phyloP scores from a whole-genome alignment of 2,113 vertebrate genomes.

The Pelvicachromis taeniatus region DNA sequence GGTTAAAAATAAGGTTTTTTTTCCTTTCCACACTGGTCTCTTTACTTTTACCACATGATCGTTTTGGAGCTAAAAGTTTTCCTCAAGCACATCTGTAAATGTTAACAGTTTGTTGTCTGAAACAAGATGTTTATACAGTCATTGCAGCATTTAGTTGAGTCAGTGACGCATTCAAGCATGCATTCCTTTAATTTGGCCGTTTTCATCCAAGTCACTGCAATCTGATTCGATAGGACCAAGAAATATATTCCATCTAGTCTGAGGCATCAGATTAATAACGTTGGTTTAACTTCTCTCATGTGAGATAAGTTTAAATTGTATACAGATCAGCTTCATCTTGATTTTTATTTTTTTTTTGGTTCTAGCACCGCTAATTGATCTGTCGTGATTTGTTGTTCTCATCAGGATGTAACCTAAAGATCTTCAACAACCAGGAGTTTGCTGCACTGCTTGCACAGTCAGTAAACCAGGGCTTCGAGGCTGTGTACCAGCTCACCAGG shows the following conservation, averaged over 20 bases:
- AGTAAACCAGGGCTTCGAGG: slow-evolving; percentile 97
- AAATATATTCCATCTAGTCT: neutral
- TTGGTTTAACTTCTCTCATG: neutral
- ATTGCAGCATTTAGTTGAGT: neutral
- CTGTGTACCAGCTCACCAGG: slow-evolving; percentile 94
- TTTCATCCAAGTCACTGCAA: neutral
- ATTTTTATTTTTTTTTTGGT: neutral
- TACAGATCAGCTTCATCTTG: neutral
- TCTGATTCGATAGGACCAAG: neutral
- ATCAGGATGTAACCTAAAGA: slow-evolving; percentile 97
- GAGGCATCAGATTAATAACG: neutral
- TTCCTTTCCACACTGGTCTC: neutral
- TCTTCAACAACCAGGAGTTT: slow-evolving; percentile 99
- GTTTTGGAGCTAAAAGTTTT: neutral
- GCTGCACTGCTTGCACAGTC: slow-evolving; percentile 95
- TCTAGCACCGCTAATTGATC: neutral
- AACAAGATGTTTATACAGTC: neutral
- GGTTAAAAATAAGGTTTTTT: neutral
- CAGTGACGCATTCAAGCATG: neutral
- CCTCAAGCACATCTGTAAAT: neutral
- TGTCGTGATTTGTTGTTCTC: neutral
- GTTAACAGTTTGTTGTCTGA: neutral
- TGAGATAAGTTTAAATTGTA: neutral
- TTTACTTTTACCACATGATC: neutral
- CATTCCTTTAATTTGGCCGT: neutral